Conservation (phyloP, 2,888 invertebrate genomes). For the Lasioglossum zephyrum region DNA sequence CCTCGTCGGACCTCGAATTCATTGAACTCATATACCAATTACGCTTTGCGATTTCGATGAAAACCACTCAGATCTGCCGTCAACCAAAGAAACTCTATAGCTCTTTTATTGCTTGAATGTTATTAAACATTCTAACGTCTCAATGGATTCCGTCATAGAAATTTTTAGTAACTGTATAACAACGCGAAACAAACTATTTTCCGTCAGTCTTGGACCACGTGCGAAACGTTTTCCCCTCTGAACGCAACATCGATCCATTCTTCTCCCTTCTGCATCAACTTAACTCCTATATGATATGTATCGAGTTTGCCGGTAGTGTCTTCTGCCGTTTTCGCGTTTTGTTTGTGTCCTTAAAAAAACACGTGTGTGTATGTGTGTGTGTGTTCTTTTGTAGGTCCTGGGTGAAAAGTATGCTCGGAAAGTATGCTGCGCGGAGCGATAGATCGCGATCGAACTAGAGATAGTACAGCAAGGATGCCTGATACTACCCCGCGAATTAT, state of each 20-base stretch:
- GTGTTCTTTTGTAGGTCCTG: background rate
- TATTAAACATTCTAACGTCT: background rate
- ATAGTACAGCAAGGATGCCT: background rate
- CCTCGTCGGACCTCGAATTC: slow-evolving; percentile 23
- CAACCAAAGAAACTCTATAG: background rate
- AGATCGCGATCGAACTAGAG: slow-evolving; percentile 5
- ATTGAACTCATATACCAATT: slow-evolving; percentile 3
- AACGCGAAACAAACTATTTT: background rate
- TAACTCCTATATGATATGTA: slow-evolving; percentile 77
- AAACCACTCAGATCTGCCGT: background rate
- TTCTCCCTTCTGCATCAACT: slow-evolving; percentile 37
- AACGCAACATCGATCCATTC: slow-evolving; percentile 45
- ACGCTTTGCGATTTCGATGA: background rate
- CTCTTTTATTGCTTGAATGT: background rate
- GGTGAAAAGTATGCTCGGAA: slow-evolving; percentile 61
- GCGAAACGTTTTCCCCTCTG: slow-evolving; percentile 52
- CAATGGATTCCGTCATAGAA: background rate
- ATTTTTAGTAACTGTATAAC: background rate
- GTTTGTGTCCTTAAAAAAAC: background rate
- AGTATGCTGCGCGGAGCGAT: background rate
- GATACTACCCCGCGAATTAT: background rate
- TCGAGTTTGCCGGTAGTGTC: slow-evolving; percentile 60
- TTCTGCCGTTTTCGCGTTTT: slow-evolving; percentile 16
- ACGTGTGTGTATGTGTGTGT: background rate
- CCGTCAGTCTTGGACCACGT: slow-evolving; percentile 23